Base-by-base conservation (phyloP, 1,140 invertebrate genomes). In the Conus ventricosus region DNA sequence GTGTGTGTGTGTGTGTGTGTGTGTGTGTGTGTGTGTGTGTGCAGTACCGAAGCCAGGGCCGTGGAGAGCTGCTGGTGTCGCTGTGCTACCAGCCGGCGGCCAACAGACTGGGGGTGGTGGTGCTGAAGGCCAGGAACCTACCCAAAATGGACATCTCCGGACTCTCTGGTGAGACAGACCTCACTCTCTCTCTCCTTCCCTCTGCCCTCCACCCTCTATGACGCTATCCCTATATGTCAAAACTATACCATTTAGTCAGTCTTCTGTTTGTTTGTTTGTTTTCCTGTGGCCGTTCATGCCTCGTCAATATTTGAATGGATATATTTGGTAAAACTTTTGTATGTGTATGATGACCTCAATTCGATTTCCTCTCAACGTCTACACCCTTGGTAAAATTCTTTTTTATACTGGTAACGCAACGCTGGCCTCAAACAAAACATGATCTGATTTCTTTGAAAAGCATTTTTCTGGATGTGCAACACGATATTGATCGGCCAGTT, bases 131-230 rank as follows among this genome's bases (percentile, higher is more conserved):
- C 67, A 96, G 97, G 91, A 97, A 97, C 93, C 95, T 98, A 0
- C 97, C 97, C 92, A 97, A 97, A 84, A 97, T 97, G 97, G 97
- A 97, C 94, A 97, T 97, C 86, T 97, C 97, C n/a, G 97, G 97
- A 90, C 96, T 97, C 39, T 97, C 97, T 91, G 97, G 97, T 97
- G 94, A 93, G 91, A 90, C 25, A 67, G 57, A 3, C 4, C 71
- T 23, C n/a, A 20, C 71, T 75, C 71, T n/a, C 71, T 75, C 71
- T n/a, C 15, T 75, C 8, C n/a, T 75, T 75, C 39, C 39, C 71
- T 75, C n/a, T 75, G 1, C 71, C 4, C n/a, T 23, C n/a, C 71
- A 25, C 71, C 7, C 23, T 75, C 17, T 4, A 13, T 25, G 20
- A 20, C 23, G 15, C n/a, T 25, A 3, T 4, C 15, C 7, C 71